Conservation (phyloP, 2,113 vertebrate genomes). For the Paralichthys olivaceus region DNA sequence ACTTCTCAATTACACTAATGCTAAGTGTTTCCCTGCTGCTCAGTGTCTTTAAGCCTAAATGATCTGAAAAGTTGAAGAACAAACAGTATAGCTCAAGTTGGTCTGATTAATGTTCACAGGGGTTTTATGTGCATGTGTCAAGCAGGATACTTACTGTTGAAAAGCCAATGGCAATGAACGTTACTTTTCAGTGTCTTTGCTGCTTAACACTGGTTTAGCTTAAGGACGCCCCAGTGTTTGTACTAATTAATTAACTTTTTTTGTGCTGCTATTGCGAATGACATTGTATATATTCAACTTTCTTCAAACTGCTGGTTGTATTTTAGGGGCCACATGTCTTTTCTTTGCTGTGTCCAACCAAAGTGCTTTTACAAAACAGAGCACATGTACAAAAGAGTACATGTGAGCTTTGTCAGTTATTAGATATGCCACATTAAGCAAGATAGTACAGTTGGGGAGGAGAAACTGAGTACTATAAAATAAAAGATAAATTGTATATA, state of each 20-base stretch:
- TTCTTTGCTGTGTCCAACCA: background rate
- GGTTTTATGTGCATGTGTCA: background rate
- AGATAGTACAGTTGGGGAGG: background rate
- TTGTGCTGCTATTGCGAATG: background rate
- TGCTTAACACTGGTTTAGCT: constrained; percentile 2
- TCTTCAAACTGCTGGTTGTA: background rate
- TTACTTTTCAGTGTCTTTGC: background rate
- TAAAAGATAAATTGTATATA: no score
- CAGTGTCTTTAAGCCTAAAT: constrained; percentile 1
- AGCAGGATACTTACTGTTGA: background rate
- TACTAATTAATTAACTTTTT: background rate
- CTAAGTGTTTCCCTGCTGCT: constrained; percentile 19
- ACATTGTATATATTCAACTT: background rate
- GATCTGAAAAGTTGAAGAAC: background rate
- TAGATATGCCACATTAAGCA: background rate
- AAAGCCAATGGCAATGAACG: background rate
- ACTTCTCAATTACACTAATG: constrained; percentile 2
- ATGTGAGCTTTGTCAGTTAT: background rate
- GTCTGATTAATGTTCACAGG: background rate
- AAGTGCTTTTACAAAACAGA: no score
- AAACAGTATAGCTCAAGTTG: background rate
- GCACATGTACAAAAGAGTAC: background rate
- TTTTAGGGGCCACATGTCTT: background rate
- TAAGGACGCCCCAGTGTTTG: background rate
- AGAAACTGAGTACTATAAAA: background rate